Evolutionary conservation across 2,113 vertebrate species (phyloP).

Genomic region (Tragulus kanchil): DNA sequence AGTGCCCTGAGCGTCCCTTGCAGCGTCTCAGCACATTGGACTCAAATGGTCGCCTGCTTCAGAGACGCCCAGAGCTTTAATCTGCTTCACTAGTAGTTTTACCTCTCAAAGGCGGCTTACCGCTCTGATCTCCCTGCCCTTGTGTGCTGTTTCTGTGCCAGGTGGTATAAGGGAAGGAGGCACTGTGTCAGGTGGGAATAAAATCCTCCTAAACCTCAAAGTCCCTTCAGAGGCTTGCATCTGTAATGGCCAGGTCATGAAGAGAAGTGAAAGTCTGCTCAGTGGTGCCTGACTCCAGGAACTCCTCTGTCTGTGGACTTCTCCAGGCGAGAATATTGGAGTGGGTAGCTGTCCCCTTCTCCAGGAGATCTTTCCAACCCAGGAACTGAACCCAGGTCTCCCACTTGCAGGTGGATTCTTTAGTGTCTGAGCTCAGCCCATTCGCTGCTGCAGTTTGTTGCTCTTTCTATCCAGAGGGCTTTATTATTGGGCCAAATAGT

Average conservation of each 20-base stretch:
- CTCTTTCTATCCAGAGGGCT: background rate
- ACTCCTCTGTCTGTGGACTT: too few relatives aligned
- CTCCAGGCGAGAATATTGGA: too few relatives aligned
- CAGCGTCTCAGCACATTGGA: background rate
- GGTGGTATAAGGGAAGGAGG: background rate
- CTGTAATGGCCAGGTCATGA: background rate
- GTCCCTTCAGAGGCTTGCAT: background rate
- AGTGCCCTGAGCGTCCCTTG: background rate
- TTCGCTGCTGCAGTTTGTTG: background rate
- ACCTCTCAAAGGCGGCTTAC: background rate
- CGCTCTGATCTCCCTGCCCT: background rate
- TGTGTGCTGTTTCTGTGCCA: background rate
- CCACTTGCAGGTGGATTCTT: too few relatives aligned
- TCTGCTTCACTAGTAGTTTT: background rate
- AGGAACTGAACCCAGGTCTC: too few relatives aligned
- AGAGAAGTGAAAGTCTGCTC: too few relatives aligned
- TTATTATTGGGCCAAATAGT: background rate
- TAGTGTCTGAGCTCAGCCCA: background rate
- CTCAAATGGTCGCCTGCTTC: background rate
- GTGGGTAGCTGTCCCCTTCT: too few relatives aligned
- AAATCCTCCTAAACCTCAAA: background rate
- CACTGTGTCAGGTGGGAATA: background rate
- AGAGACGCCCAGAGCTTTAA: background rate
- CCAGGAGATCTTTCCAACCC: too few relatives aligned
- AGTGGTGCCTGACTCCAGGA: too few relatives aligned